These are phyloP conservation scores for Entelurus aequoreus DNA, from an alignment of 2,113 vertebrate species.

Conservation along the genomic window DNA sequence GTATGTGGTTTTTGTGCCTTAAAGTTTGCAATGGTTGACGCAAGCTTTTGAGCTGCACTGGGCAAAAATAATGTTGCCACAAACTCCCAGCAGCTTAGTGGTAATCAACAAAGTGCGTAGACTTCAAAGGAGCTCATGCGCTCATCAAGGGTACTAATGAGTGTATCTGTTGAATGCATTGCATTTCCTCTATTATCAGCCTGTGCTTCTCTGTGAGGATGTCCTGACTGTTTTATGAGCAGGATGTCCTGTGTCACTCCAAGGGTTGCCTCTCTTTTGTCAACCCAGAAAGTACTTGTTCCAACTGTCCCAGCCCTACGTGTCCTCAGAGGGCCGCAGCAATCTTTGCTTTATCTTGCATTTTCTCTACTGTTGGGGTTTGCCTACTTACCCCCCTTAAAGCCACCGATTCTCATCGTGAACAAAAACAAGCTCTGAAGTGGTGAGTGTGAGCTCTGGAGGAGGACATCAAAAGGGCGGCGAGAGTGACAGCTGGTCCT, in stretches of 20 bases:
- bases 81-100: slow-evolving; percentile 12
- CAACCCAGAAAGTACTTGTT: slow-evolving; percentile 32
- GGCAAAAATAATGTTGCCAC: slow-evolving; percentile 29
- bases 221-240: slow-evolving; percentile 58
- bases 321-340: slow-evolving; percentile 44
- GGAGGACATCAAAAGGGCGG: slow-evolving; percentile 60
- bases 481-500: slow-evolving; percentile 69
- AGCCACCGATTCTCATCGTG: slow-evolving; percentile 42
- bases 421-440: slow-evolving; percentile 55
- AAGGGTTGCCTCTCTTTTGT: slow-evolving; percentile 48
- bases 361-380: slow-evolving; percentile 21
- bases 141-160: slow-evolving; percentile 12
- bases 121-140: slow-evolving; percentile 19
- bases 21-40: slow-evolving; percentile 2
- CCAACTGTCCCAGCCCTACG: slow-evolving; percentile 24
- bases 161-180: slow-evolving; percentile 26
- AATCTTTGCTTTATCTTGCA: slow-evolving; percentile 41
- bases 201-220: slow-evolving; percentile 37
- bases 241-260: slow-evolving; percentile 58
- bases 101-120: slow-evolving; percentile 11
- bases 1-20: slow-evolving; percentile 10
- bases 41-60: slow-evolving; percentile 24
- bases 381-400: slow-evolving; percentile 36
- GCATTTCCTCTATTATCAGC: slow-evolving; percentile 49
- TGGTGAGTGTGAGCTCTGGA: slow-evolving; percentile 34